Base-by-base conservation (phyloP, 2,797 vertebrate species). In the Sebastes trivittatus region DNA sequence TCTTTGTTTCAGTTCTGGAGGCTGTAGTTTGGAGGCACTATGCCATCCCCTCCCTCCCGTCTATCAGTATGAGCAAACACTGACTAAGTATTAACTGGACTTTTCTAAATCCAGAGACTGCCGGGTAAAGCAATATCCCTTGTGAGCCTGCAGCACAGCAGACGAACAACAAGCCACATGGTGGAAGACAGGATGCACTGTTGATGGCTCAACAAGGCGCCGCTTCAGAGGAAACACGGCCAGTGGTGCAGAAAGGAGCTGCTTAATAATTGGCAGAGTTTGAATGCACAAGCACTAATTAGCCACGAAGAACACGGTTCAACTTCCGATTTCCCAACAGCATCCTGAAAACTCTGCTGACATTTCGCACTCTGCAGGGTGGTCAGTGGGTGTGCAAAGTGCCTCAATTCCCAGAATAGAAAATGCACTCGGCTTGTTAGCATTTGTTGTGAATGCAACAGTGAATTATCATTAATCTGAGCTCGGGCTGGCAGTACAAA, bases 201-300 rank as follows among this genome's bases (percentile, higher is more conserved):
- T 59, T 80, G 88, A 92, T 80, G 85, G 88, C 86, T 91, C 87
- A 78, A 89, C 89, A 77, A 88, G 82, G 85, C 83, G 18, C 22
- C 60, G 82, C 88, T 83, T 88, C 82, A 69, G 81, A 90, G 89
- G 87, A 84, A 86, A 85, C 78, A 73, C 55, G 89, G 84, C 83
- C 89, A 89, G 70, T 83, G 88, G 89, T 88, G 92, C 92, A 89
- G 90, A 93, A 92, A 93, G 91, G 78, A 82, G 85, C 78, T 80
- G 84, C 83, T 90, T 94, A 93, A 94, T 94, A 93, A 94, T 94
- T 93, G 92, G 92, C 90, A 72, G 86, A 80, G 78, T 91, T 89
- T 87, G 84, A 87, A 93, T 88, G 89, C 89, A 86, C 88, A 75
- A 46, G 61, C 80, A 67, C 84, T 93, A 93, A 95, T 94, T 94